phyloP scores from a whole-genome alignment of 2,113 vertebrate genomes.

The Otis tarda region DNA sequence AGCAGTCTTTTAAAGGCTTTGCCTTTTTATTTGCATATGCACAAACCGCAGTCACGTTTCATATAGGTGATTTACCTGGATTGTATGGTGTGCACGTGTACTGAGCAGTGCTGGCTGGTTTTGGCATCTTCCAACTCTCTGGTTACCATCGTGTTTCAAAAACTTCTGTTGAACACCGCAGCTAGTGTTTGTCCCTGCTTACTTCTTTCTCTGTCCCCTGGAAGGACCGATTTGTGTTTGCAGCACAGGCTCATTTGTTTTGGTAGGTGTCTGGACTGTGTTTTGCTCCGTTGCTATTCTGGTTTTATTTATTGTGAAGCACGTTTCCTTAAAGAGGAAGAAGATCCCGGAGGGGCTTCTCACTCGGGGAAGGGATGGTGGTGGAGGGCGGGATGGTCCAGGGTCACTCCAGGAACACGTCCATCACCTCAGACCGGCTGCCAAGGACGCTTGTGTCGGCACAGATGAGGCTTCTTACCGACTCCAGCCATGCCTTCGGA shows the following conservation, averaged over 20 bases:
- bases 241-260: not conserved
- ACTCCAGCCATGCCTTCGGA: accelerated
- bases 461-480: not conserved
- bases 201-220: not conserved
- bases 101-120: not conserved
- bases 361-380: not conserved
- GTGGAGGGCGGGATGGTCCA: not conserved
- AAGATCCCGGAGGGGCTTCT: not conserved
- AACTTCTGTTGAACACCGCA: not conserved
- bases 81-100: accelerated
- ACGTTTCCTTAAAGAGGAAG: not conserved
- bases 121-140: not conserved
- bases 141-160: not conserved
- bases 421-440: not conserved
- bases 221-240: accelerated
- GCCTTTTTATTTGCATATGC: accelerated
- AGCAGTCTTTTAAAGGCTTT: not conserved
- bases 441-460: not conserved
- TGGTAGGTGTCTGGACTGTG: not conserved
- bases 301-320: not conserved
- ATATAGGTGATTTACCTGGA: accelerated
- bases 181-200: not conserved
- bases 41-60: accelerated
- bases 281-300: not conserved
- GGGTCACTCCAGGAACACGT: not conserved